phyloP scores from a whole-genome alignment of 2,113 vertebrate species.

The Diadophis punctatus region DNA sequence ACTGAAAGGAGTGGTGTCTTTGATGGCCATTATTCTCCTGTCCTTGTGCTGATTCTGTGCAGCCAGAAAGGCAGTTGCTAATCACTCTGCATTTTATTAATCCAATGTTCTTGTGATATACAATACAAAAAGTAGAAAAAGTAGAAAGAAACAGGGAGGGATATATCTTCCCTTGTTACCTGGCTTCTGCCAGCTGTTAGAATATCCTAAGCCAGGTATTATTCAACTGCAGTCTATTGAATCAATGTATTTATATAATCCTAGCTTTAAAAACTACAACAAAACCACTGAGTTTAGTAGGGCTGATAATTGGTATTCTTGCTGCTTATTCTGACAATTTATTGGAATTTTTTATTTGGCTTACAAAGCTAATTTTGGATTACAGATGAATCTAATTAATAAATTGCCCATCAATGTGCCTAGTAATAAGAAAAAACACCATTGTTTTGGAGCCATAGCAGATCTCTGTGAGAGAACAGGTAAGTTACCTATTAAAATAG shows the following conservation, averaged over 20 bases:
- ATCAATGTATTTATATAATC: background rate
- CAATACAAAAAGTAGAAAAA: background rate
- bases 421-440: background rate
- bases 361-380: background rate
- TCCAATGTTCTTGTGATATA: background rate
- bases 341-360: background rate
- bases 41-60: background rate
- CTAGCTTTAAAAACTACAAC: background rate
- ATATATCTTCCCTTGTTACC: background rate
- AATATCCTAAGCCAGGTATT: background rate
- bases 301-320: background rate
- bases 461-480: background rate
- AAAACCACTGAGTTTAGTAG: conserved; percentile 6
- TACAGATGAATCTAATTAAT: background rate
- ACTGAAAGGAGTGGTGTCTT: background rate
- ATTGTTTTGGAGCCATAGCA: background rate
- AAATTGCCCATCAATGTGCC: background rate
- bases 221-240: background rate
- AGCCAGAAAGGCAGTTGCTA: background rate
- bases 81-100: background rate
- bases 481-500: background rate
- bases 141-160: background rate
- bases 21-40: background rate
- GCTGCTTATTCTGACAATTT: background rate
- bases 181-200: background rate